Base-by-base conservation (phyloP, 1,140 invertebrate species). In the Dendroctonus valens region DNA sequence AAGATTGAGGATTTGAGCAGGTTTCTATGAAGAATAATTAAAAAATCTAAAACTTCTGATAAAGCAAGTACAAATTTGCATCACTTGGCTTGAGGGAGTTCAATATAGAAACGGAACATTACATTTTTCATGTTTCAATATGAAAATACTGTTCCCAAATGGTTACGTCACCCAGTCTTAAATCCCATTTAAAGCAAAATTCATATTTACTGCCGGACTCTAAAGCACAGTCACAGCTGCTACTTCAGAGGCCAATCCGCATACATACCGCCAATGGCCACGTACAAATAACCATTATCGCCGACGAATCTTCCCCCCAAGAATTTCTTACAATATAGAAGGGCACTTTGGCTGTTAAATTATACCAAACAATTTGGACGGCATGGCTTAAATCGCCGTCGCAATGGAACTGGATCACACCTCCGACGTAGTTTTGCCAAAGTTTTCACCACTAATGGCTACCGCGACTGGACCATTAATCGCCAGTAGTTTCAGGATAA, bases 401-500 rank as follows among this genome's bases (percentile, higher is more conserved):
- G 80, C 92, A 94, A 73, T 93, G 88, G 74, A 84, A 91, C 73
- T 92, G 88, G 74, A 96, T 92, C 41, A 94, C 84, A 2, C 93
- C 93, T 0, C 91, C 91, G 6, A 93, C 81, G 76, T 95, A 95
- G 77, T 93, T 89, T 75, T 94, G 90, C 93, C 93, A 96, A 2
- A 87, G n/a, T n/a, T 87, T 9, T 89, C 81, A 0, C 91, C 92
- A 80, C 95, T 94, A 0, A 94, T 89, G 0, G 90, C 89, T 1
- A 86, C 91, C 0, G 87, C 83, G 0, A 94, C 83, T 1, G 92
- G 93, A 3, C 92, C 92, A 74, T 89, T 84, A 46, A 75, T 81
- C 6, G 85, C 88, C 38, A 95, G 70, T 5, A 82, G 70, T 54
- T 79, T 68, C 44, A 93, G 69, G 37, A 96, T 84, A 57, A 84